Percentiles rank a stretch among this genome's conserved stretches.
phyloP scores from a whole-genome alignment of 2,888 invertebrate genomes.

The Alcis repandata region DNA sequence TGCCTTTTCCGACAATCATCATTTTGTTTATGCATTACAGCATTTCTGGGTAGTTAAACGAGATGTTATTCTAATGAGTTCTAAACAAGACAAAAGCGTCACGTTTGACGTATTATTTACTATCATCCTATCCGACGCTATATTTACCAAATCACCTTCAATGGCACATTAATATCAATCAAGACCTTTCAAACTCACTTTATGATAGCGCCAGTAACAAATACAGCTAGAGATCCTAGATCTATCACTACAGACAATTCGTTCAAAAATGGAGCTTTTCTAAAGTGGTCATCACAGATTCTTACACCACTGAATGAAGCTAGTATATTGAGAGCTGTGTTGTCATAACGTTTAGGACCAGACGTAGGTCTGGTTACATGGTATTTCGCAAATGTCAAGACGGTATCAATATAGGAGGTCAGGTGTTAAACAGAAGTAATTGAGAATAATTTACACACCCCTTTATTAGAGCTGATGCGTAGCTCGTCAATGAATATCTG shows the following conservation, averaged over 20 bases:
- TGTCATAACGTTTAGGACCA: background rate
- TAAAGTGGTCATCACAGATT: conserved; percentile 22
- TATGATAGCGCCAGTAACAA: conserved; percentile 33
- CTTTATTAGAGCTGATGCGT: conserved; percentile 28
- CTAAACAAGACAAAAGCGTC: background rate
- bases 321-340: conserved; percentile 27
- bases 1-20: background rate
- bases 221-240: conserved; percentile 32
- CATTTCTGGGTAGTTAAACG: background rate
- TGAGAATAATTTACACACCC: conserved; percentile 54
- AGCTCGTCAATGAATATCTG: conserved; percentile 15
- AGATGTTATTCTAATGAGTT: background rate
- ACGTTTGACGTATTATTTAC: conserved; percentile 18
- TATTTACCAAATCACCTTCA: conserved; percentile 25
- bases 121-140: conserved; percentile 5
- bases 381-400: conserved; percentile 27
- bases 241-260: conserved; percentile 10
- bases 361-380: conserved; percentile 20
- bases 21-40: background rate
- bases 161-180: conserved; percentile 42
- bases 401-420: conserved; percentile 51
- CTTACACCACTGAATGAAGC: conserved; percentile 13
- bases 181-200: conserved; percentile 35
- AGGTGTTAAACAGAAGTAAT: conserved; percentile 59
- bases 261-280: conserved; percentile 10